Conservation (phyloP, 2,797 vertebrate species). For the Epinephelus malabaricus region DNA sequence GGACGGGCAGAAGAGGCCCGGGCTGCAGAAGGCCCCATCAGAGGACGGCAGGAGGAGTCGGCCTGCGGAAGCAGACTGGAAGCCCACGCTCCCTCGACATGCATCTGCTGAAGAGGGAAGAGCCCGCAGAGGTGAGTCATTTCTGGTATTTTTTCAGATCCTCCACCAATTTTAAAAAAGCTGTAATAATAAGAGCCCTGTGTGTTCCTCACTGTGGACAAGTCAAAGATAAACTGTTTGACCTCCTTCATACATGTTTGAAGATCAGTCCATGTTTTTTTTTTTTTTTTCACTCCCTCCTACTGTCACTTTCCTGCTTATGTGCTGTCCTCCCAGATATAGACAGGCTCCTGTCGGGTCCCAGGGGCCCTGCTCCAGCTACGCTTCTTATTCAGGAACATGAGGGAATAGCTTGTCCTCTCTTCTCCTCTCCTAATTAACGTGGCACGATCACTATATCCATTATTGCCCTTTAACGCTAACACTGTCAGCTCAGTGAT, state of each 20-base stretch:
- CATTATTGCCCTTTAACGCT: slow-evolving; percentile 73
- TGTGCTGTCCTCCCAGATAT: slow-evolving; percentile 77
- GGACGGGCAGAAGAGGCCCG: slow-evolving; percentile 78
- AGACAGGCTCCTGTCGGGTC: slow-evolving; percentile 78
- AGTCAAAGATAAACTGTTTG: slow-evolving; percentile 8
- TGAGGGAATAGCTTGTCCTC: slow-evolving; percentile 82
- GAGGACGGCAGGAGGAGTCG: slow-evolving; percentile 85
- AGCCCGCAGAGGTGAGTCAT: slow-evolving; percentile 81
- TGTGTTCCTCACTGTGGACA: background rate
- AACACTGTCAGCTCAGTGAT: slow-evolving; percentile 61
- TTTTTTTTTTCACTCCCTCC: slow-evolving; percentile 6
- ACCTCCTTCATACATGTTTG: slow-evolving; percentile 41
- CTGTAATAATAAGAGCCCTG: background rate
- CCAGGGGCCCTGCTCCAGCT: slow-evolving; percentile 86
- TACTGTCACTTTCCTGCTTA: slow-evolving; percentile 60
- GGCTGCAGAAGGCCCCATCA: slow-evolving; percentile 86
- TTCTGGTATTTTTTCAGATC: slow-evolving; percentile 3
- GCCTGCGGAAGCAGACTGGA: slow-evolving; percentile 83
- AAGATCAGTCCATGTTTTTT: slow-evolving; percentile 36
- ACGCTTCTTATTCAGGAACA: slow-evolving; percentile 86
- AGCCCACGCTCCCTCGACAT: slow-evolving; percentile 85
- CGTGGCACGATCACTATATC: slow-evolving; percentile 68
- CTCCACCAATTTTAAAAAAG: slow-evolving; percentile 5
- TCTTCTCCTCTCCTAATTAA: slow-evolving; percentile 82
- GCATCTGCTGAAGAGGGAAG: slow-evolving; percentile 86